phyloP scores from a whole-genome alignment of 1,140 invertebrate genomes.

The Zaprionus capensis region DNA sequence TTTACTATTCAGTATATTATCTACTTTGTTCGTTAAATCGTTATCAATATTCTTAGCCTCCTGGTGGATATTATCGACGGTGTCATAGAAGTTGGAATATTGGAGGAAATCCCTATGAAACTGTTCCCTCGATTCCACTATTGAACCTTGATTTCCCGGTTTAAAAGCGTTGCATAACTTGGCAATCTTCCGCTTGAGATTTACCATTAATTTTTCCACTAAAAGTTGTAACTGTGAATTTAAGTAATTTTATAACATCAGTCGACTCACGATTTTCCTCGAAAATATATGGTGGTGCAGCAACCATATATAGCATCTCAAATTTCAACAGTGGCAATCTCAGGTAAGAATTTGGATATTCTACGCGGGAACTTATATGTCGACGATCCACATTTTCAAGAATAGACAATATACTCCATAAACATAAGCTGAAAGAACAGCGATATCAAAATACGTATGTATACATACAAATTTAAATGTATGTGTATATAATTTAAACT shows the following conservation, averaged over 20 bases:
- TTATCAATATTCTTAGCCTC: conserved; percentile 31
- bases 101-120: conserved; percentile 63
- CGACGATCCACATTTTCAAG: conserved; percentile 64
- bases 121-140: conserved; percentile 36
- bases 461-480: too few species aligned
- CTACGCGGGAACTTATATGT: conserved; percentile 27
- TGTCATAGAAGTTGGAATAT: conserved; percentile 12
- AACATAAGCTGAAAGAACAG: conserved; percentile 37
- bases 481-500: not conserved
- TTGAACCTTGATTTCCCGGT: conserved; percentile 13
- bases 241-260: not conserved
- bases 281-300: conserved; percentile 58
- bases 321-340: conserved; percentile 75
- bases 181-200: conserved; percentile 33
- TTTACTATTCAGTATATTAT: conserved; percentile 71
- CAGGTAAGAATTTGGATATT: conserved; percentile 70
- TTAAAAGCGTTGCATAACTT: conserved; percentile 65
- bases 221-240: not conserved
- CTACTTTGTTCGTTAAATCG: conserved; percentile 52
- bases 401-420: conserved; percentile 73
- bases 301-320: conserved; percentile 63
- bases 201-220: conserved; percentile 67
- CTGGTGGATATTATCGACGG: conserved; percentile 22
- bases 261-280: conserved; percentile 65
- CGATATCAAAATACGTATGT: not conserved